phyloP scores from a whole-genome alignment of 2,888 invertebrate species.

The Drosophila demipolita region DNA sequence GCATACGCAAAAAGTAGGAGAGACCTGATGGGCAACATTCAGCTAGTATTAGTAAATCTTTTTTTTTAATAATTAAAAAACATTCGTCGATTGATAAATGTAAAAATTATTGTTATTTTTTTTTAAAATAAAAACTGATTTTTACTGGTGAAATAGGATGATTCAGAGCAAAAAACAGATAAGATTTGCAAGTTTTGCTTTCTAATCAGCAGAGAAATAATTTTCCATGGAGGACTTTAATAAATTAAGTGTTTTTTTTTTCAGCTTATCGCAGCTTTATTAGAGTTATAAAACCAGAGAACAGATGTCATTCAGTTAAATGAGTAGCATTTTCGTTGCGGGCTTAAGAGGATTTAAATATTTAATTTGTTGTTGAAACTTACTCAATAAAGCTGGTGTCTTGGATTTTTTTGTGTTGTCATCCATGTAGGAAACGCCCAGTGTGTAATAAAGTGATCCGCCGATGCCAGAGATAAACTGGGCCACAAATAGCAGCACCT shows the following conservation, averaged over 20 bases:
- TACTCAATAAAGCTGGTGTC: conserved; percentile 89
- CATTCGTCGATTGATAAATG: too few species aligned
- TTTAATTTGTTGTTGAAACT: conserved; percentile 74
- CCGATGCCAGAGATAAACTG: conserved; percentile 90
- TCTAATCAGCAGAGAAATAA: too few species aligned
- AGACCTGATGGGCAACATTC: conserved; percentile 85
- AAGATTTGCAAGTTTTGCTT: too few species aligned
- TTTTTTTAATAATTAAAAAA: not conserved
- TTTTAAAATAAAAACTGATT: too few species aligned
- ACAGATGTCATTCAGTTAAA: not conserved
- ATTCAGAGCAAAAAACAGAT: too few species aligned
- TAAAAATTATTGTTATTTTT: too few species aligned
- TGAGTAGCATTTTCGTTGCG: not conserved
- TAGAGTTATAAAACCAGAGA: too few species aligned
- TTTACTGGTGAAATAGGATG: too few species aligned
- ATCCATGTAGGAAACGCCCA: conserved; percentile 91
- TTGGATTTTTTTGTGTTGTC: conserved; percentile 91
- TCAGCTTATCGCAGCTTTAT: too few species aligned
- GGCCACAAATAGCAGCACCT: conserved; percentile 88
- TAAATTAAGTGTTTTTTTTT: too few species aligned
- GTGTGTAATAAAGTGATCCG: conserved; percentile 89
- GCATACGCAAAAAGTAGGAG: conserved; percentile 88
- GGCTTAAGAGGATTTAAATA: not conserved
- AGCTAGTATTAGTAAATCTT: not conserved
- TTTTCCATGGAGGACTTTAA: too few species aligned